Evolutionary conservation across 2,797 vertebrate species (phyloP).

Genomic region (Phoebastria nigripes): DNA sequence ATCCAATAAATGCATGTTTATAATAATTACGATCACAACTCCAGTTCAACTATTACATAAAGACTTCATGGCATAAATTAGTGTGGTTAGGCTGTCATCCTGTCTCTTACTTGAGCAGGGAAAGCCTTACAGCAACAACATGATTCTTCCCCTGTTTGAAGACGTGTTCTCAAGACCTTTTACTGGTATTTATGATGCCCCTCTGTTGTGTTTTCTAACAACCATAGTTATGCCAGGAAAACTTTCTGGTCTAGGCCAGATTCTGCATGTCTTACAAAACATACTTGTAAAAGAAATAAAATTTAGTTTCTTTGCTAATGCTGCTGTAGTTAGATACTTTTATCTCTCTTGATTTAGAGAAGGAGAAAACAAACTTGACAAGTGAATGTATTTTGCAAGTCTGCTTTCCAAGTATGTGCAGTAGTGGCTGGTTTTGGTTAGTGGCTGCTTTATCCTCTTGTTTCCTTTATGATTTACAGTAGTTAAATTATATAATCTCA

Average conservation of each 20-base stretch:
- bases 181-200: neutral
- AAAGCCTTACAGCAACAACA: neutral
- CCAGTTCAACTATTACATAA: neutral
- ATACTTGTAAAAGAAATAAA: neutral
- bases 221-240: neutral
- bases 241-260: neutral
- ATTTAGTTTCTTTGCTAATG: neutral
- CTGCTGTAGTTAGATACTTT: neutral
- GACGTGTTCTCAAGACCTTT: neutral
- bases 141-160: neutral
- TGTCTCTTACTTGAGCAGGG: neutral
- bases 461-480: slow-evolving; percentile 43
- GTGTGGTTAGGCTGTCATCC: neutral
- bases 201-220: neutral
- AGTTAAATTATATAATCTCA: slow-evolving; percentile 4
- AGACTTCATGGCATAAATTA: neutral
- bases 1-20: neutral
- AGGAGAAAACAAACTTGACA: neutral
- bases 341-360: neutral
- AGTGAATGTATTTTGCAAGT: neutral
- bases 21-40: neutral
- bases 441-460: slow-evolving; percentile 2
- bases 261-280: neutral
- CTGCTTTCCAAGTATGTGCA: neutral
- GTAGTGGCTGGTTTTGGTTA: neutral